These are phyloP conservation scores for Neolamprologus caudopunctatus DNA, from an alignment of 2,113 vertebrate species.

Conservation along the genomic window DNA sequence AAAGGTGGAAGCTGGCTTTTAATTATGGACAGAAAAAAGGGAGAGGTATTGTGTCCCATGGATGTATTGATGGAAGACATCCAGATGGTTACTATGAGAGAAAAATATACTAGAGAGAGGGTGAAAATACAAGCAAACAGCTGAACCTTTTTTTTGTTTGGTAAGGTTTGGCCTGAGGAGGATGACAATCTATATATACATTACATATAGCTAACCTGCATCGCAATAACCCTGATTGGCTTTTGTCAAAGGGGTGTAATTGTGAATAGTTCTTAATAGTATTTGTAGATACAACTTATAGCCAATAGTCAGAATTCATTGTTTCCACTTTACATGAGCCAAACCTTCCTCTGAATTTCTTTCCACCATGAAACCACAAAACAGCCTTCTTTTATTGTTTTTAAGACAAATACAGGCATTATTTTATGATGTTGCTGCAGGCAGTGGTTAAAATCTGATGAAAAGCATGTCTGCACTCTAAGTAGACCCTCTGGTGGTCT, in stretches of 20 bases:
- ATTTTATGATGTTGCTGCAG: background rate
- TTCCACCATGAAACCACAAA: background rate
- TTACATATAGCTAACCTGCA: background rate
- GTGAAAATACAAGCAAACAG: background rate
- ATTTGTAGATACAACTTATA: background rate
- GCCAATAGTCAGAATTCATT: background rate
- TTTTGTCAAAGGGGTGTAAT: background rate
- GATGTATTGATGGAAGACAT: background rate
- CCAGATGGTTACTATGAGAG: background rate
- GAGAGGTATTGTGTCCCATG: background rate
- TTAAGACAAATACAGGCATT: background rate
- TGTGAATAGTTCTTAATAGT: background rate
- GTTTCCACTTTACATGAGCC: background rate
- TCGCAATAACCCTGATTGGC: fast-evolving
- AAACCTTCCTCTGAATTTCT: background rate
- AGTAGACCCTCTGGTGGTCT: background rate
- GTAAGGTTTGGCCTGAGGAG: background rate
- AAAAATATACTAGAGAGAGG: fast-evolving
- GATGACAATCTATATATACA: background rate
- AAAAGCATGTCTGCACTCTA: background rate
- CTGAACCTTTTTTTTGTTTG: fast-evolving
- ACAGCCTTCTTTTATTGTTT: background rate
- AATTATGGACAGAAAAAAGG: background rate
- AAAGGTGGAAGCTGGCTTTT: background rate
- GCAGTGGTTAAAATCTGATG: background rate